A percentile compares a stretch with the other conserved stretches of the same genome.
Conservation (phyloP, 2,797 vertebrate genomes). For the Erpetoichthys calabaricus region DNA sequence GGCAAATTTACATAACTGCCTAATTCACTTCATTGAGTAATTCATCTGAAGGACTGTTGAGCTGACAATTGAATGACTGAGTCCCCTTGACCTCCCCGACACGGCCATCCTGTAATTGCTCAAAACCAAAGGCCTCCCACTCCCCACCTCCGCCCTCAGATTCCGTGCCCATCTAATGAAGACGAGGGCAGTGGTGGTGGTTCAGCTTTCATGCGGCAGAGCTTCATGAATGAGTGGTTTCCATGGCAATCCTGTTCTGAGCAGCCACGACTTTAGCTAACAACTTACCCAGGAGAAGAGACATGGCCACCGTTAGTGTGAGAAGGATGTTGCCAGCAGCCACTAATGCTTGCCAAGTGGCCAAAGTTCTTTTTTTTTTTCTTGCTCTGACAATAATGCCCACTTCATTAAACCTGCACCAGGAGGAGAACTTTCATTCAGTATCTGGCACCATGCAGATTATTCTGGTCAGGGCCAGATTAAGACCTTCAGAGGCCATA, state of each 20-base stretch:
- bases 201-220: neutral
- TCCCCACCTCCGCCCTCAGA: neutral
- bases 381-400: slow-evolving; percentile 22
- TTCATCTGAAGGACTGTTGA: slow-evolving; percentile 29
- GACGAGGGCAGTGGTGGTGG: neutral
- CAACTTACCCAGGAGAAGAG: neutral
- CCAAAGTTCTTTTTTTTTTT: slow-evolving; percentile 7
- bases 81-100: slow-evolving; percentile 30
- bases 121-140: slow-evolving; percentile 8
- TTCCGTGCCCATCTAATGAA: slow-evolving; percentile 17
- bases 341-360: slow-evolving; percentile 4
- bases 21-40: slow-evolving; percentile 35
- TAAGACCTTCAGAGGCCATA: too few relatives aligned
- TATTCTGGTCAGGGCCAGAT: too few relatives aligned
- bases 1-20: slow-evolving; percentile 32
- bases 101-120: slow-evolving; percentile 10
- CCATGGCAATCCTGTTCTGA: slow-evolving; percentile 15
- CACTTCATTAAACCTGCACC: slow-evolving; percentile 34
- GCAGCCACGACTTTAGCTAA: slow-evolving; percentile 11
- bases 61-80: slow-evolving; percentile 32
- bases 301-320: slow-evolving; percentile 11
- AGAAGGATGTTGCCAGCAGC: slow-evolving; percentile 5
- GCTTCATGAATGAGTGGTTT: slow-evolving; percentile 20
- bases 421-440: slow-evolving; percentile 25
- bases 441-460: too few relatives aligned